Evolutionary conservation across 2,113 vertebrate genomes (phyloP).

Genomic region (Rhadina sibilatrix): DNA sequence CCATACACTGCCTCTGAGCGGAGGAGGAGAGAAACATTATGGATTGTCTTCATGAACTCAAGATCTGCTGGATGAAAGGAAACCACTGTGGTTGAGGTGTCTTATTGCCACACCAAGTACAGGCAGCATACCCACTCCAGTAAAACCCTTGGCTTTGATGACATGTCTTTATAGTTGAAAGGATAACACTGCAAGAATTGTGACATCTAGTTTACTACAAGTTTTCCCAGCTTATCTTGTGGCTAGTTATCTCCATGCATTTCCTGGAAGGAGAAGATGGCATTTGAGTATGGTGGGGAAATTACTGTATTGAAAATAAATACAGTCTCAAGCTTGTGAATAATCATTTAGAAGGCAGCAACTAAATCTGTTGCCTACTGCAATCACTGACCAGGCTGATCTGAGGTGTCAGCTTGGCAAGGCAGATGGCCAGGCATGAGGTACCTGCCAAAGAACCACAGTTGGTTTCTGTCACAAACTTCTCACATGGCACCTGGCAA

Average conservation of each 20-base stretch:
- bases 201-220: background rate
- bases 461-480: background rate
- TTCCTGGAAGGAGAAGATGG: background rate
- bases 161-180: background rate
- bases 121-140: background rate
- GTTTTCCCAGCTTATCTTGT: background rate
- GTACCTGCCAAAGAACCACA: conserved; percentile 13
- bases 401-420: background rate
- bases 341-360: background rate
- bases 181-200: background rate
- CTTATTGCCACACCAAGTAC: background rate
- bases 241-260: background rate
- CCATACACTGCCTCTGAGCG: background rate
- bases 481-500: background rate
- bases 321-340: background rate
- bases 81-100: background rate
- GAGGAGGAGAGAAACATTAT: background rate
- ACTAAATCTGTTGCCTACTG: background rate
- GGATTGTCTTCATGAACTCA: background rate
- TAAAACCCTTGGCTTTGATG: background rate
- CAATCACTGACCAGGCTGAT: background rate
- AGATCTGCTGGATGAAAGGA: background rate
- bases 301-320: background rate
- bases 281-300: background rate
- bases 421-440: background rate